Evolutionary conservation across 2,113 vertebrate species (phyloP).

Genomic region (Lepus timidus): DNA sequence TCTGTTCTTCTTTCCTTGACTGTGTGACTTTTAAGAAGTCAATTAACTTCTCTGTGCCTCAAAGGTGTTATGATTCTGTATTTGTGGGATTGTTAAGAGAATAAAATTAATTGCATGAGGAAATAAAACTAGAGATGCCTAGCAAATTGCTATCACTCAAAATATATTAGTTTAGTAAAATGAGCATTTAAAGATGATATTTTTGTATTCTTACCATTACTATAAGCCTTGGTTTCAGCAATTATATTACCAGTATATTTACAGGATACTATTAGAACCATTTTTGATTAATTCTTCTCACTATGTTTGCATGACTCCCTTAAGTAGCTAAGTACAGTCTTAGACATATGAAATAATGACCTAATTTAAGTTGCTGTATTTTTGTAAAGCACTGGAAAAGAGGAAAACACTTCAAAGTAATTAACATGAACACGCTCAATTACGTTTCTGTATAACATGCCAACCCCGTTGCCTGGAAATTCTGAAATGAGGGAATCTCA

Average conservation of each 20-base stretch:
- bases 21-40: background rate
- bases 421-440: constrained; percentile 64
- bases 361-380: constrained; percentile 80
- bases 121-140: background rate
- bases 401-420: constrained; percentile 80
- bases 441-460: constrained; percentile 56
- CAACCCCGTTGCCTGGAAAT: constrained; percentile 30
- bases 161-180: background rate
- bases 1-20: background rate
- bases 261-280: background rate
- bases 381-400: constrained; percentile 80
- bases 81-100: background rate
- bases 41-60: background rate
- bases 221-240: background rate
- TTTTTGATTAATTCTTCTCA: constrained; percentile 66
- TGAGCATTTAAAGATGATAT: background rate
- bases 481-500: constrained; percentile 37
- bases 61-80: background rate
- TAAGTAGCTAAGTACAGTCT: constrained; percentile 75
- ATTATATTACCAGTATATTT: background rate
- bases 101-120: background rate
- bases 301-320: constrained; percentile 34
- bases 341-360: constrained; percentile 80
- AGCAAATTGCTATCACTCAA: background rate
- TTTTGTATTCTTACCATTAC: background rate